Base-by-base conservation (phyloP, 2,888 invertebrate species). In the Hoplodrina ambigua region DNA sequence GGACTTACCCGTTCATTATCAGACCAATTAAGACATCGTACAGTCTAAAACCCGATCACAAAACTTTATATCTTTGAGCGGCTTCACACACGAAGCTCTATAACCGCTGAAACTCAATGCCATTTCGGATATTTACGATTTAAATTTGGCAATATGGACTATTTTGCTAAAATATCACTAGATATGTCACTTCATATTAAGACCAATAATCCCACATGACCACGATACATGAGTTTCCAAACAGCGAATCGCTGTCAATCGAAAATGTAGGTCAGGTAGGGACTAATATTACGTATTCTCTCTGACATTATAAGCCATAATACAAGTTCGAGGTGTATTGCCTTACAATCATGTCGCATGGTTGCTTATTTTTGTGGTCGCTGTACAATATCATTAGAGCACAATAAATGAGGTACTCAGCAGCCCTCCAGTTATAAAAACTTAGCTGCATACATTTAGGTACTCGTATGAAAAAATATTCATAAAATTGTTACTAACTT, bases 21-120 rank as follows among this genome's bases (percentile, higher is more conserved):
- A 57, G 19, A 52, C 46, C 59, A 75, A 78, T 75, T 75, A 78
- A 75, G 25, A 49, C 37, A 75, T 52, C 66, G 25, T 69, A 17
- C 33, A 56, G 25, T 57, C 49, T 62, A 63, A 44, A 66, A 58
- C 57, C 59, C 25, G 57, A 78, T 58, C 50, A 64, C 33, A 64
- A 46, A 72, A 68, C 63, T 57, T 49, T n/a, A 49, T 49, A 56
- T 44, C 30, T 67, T 50, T 19, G 13, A 50, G n/a, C 50, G 46
- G 7, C 19, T 8, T 25, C 30, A 33, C 10, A 44, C 44, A 55
- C 17, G 8, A 20, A 50, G 10, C 6, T 60, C 13, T 46, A 71
- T 13, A 54, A 30, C 20, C 15, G 6, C n/a, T 49, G 11, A 50
- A 55, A 55, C 37, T 41, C 15, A 8, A 37, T 49, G 6, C 6